Base-by-base conservation (phyloP, 2,888 invertebrate genomes). In the Abscondita cerata region DNA sequence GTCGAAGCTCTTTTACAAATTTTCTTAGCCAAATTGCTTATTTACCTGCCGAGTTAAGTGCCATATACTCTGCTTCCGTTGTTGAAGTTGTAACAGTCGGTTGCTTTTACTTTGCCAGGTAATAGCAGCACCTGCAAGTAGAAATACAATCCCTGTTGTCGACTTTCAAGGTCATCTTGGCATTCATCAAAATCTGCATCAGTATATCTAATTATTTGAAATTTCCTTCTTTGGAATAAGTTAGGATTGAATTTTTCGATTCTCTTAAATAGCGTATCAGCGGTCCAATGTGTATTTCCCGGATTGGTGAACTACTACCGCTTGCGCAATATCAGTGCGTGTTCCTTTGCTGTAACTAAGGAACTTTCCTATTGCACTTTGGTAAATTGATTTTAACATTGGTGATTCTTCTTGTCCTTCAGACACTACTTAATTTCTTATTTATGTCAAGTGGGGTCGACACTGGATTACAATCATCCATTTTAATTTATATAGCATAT, bases 131-230 rank as follows among this genome's bases (percentile, higher is more conserved):
- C 65, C 66, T 41, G 68, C 67, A 12, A 72, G 33, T 18, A 61
- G 62, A 63, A 76, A 75, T 52, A 59, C 64, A 65, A 55, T 74
- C 0, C 73, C 75, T 16, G 72, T 72, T 58, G 71, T 74, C 5
- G 80, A 82, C 73, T 77, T 80, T 75, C 81, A n/a, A n/a, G 77
- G 40, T 36, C 36, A 36, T 36, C 36, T 36, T 11, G 36, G 12
- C 36, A 36, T 36, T 18, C n/a, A n/a, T n/a, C n/a, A n/a, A n/a
- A n/a, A n/a, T n/a, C n/a, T n/a, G n/a, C n/a, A n/a, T n/a, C n/a
- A 41, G 8, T 16, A 41, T 41, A 36, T 38, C 52, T 25, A 20
- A 19, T 16, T 12, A 38, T 16, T 41, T 15, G 41, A 1, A 15
- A 8, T 41, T 13, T 41, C 41, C 13, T 41, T 41, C 15, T 18